phyloP scores from a whole-genome alignment of 1,140 invertebrate species.

The Ectropis grisescens region DNA sequence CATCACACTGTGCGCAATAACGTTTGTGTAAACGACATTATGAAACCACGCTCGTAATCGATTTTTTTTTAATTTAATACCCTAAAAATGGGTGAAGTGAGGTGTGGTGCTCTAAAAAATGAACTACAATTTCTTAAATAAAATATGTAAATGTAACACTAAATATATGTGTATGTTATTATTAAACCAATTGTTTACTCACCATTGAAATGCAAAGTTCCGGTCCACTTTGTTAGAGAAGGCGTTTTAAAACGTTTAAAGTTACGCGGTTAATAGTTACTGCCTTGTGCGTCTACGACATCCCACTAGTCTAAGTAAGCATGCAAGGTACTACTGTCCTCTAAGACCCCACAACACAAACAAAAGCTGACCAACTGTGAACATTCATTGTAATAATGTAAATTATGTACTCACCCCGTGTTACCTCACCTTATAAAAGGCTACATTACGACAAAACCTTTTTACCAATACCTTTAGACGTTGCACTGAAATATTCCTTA shows the following conservation, averaged over 20 bases:
- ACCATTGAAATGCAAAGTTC: conserved; percentile 26
- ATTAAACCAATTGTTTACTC: conserved; percentile 30
- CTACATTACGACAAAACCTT: conserved; percentile 51
- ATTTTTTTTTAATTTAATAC: too few relatives aligned
- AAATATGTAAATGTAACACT: conserved; percentile 14
- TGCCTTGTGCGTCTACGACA: too few relatives aligned
- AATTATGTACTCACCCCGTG: conserved; percentile 41
- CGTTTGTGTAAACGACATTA: too few relatives aligned
- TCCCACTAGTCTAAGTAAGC: conserved; percentile 7
- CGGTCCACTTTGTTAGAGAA: conserved; percentile 20
- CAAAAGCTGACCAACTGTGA: conserved; percentile 23
- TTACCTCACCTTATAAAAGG: conserved; percentile 59
- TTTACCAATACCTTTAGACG: conserved; percentile 52
- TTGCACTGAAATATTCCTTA: conserved; percentile 48
- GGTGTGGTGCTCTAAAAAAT: conserved; percentile 23
- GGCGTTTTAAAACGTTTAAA: conserved; percentile 5
- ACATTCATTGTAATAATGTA: background rate
- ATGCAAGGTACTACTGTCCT: conserved; percentile 38
- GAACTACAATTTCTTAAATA: conserved; percentile 14
- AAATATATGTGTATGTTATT: conserved; percentile 18
- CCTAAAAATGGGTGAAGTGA: conserved; percentile 14
- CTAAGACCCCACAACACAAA: conserved; percentile 33
- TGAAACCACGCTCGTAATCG: too few relatives aligned
- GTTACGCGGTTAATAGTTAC: too few relatives aligned
- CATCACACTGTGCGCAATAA: too few relatives aligned